Evolutionary conservation across 2,113 vertebrate genomes (phyloP).

Genomic region (Thryonomys swinderianus): DNA sequence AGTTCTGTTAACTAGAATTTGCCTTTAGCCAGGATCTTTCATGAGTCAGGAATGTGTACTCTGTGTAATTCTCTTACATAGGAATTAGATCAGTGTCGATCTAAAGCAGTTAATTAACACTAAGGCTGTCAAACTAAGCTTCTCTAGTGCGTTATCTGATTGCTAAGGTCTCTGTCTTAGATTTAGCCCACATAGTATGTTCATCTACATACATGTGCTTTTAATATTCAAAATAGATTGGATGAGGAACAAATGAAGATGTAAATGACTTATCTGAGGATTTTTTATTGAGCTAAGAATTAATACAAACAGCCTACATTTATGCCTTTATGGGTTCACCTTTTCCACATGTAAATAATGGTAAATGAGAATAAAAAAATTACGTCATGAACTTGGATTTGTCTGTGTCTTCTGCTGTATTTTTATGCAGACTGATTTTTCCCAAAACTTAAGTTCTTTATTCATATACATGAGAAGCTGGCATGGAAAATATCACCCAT

Average conservation of each 20-base stretch:
- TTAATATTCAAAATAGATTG: slow-evolving; percentile 17
- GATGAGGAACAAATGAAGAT: neutral
- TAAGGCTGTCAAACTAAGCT: slow-evolving; percentile 1
- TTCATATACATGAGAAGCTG: neutral
- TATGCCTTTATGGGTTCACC: neutral
- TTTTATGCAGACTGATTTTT: neutral
- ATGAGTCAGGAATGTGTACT: slow-evolving; percentile 20
- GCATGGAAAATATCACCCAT: neutral
- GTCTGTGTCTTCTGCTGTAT: neutral
- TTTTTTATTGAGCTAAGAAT: neutral
- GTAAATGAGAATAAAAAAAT: neutral
- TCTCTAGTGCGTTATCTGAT: slow-evolving; percentile 25
- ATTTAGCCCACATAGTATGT: slow-evolving; percentile 27
- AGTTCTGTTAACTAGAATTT: slow-evolving; percentile 61
- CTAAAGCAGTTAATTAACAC: slow-evolving; percentile 57
- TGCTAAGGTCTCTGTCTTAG: neutral
- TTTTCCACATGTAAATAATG: neutral
- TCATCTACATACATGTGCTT: slow-evolving; percentile 1
- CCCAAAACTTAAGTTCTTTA: neutral
- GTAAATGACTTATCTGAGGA: neutral
- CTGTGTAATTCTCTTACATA: slow-evolving; percentile 33
- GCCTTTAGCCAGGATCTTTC: slow-evolving; percentile 13
- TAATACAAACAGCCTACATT: neutral
- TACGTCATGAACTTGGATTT: neutral
- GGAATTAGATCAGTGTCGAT: slow-evolving; percentile 41